These are phyloP conservation scores for Monochamus saltuarius DNA, from an alignment of 1,140 invertebrate genomes.

Conservation along the genomic window DNA sequence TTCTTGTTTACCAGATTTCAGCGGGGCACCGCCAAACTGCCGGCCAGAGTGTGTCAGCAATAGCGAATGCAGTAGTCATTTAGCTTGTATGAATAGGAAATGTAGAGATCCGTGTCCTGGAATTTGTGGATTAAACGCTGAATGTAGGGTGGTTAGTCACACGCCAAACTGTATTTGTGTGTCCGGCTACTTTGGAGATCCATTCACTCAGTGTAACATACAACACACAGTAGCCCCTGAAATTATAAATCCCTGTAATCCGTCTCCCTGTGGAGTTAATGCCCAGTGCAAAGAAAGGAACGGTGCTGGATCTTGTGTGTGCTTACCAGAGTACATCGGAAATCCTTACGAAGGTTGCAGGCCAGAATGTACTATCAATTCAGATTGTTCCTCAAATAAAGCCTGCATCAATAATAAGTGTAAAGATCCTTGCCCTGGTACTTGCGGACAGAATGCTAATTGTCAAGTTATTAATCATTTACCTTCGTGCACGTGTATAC, in stretches of 20 bases:
- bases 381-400: constrained; percentile 77
- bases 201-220: constrained; percentile 61
- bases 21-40: constrained; percentile 73
- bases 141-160: constrained; percentile 70
- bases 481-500: constrained; percentile 73
- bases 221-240: constrained; percentile 51
- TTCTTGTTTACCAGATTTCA: constrained; percentile 66
- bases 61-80: constrained; percentile 71
- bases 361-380: constrained; percentile 77
- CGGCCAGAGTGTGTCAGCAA: constrained; percentile 74
- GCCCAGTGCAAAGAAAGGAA: constrained; percentile 66
- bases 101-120: constrained; percentile 74
- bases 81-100: constrained; percentile 69
- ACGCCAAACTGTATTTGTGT: constrained; percentile 70
- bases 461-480: constrained; percentile 83
- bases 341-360: constrained; percentile 72
- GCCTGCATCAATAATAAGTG: constrained; percentile 81
- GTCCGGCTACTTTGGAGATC: constrained; percentile 66
- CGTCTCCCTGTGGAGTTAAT: constrained; percentile 69
- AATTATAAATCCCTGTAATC: constrained; percentile 61
- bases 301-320: constrained; percentile 70
- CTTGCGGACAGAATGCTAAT: constrained; percentile 77
- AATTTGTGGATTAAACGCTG: constrained; percentile 70
- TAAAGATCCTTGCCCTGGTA: constrained; percentile 75
- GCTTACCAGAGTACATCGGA: constrained; percentile 66